Percentiles rank a stretch among this genome's conserved stretches.
Evolutionary conservation across 2,113 vertebrate genomes (phyloP).

Genomic region (Genyomyrus donnyi): DNA sequence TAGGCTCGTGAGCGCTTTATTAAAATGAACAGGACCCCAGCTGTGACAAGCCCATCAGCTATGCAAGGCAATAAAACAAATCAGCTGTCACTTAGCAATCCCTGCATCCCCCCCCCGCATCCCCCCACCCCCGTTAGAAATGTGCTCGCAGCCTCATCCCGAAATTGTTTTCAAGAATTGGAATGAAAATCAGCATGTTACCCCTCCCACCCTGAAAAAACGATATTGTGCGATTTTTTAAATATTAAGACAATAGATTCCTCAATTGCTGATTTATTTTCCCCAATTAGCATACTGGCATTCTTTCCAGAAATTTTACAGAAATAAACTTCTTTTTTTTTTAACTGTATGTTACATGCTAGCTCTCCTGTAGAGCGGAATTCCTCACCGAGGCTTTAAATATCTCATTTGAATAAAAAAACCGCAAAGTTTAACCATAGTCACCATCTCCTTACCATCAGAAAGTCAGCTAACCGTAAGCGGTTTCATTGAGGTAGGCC

Average conservation of each 20-base stretch:
- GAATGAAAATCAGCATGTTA: background rate
- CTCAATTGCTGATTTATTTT: background rate
- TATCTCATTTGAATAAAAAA: background rate
- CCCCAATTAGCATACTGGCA: background rate
- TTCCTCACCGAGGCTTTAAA: background rate
- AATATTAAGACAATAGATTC: background rate
- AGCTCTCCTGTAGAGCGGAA: background rate
- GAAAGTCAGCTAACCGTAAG: background rate
- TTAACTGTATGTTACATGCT: background rate
- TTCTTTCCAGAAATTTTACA: background rate
- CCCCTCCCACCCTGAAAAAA: background rate
- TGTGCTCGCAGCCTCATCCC: conserved; percentile 23
- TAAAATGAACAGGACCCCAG: conserved; percentile 66
- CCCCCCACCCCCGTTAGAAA: conserved; percentile 47
- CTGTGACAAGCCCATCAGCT: conserved; percentile 65
- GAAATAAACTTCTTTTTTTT: background rate
- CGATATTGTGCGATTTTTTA: background rate
- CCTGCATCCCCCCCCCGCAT: conserved; percentile 53
- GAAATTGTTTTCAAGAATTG: background rate
- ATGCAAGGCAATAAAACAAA: conserved; percentile 64
- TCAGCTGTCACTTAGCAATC: conserved; percentile 43
- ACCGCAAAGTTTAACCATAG: background rate
- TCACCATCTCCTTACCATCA: background rate
- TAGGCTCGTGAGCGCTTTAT: conserved; percentile 70
- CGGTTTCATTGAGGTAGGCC: background rate